Conservation (phyloP, 1,140 invertebrate genomes). For the Saccostrea cuccullata region DNA sequence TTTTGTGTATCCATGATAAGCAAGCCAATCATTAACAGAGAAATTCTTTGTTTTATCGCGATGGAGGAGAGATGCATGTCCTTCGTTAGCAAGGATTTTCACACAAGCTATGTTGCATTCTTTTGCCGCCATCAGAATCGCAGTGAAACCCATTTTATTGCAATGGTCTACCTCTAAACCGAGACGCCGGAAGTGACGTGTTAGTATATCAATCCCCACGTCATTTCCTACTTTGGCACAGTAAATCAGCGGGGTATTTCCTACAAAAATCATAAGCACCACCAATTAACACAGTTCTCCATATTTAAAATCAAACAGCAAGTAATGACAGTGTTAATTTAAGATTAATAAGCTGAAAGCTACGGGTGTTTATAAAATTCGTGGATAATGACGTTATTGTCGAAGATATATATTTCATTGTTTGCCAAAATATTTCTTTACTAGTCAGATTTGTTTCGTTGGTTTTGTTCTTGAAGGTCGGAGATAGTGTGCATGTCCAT, state of each 20-base stretch:
- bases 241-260: constrained; percentile 74
- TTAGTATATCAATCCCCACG: constrained; percentile 70
- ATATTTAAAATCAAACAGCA: too few relatives aligned
- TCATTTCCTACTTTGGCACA: constrained; percentile 75
- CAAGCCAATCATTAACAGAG: constrained; percentile 59
- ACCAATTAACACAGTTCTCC: too few relatives aligned
- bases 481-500: too few relatives aligned
- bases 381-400: too few relatives aligned
- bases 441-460: too few relatives aligned
- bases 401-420: too few relatives aligned
- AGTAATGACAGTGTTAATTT: too few relatives aligned
- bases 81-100: constrained; percentile 70
- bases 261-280: constrained; percentile 51
- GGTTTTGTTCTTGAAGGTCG: too few relatives aligned
- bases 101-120: constrained; percentile 72
- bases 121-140: constrained; percentile 71
- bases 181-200: constrained; percentile 72
- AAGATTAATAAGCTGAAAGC: too few relatives aligned
- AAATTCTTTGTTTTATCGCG: constrained; percentile 65
- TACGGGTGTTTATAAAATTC: too few relatives aligned
- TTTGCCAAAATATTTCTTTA: too few relatives aligned
- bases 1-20: constrained; percentile 56
- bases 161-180: constrained; percentile 71
- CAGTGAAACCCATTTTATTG: constrained; percentile 74
- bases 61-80: constrained; percentile 64